Conservation (phyloP, 2,888 invertebrate species). For the Tyria jacobaeae region DNA sequence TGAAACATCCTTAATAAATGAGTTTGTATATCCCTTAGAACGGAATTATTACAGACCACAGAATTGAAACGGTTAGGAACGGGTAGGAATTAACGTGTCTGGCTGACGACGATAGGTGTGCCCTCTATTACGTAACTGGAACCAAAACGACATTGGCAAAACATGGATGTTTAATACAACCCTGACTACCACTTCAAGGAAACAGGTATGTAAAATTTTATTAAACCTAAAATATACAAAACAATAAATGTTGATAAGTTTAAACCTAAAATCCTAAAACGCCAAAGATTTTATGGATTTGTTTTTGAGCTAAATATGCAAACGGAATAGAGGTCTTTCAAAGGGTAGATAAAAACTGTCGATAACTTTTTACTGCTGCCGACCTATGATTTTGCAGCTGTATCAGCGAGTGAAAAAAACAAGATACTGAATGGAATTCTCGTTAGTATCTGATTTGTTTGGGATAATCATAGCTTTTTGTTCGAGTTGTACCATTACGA, state of each 20-base stretch:
- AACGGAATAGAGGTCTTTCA: constrained; percentile 17
- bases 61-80: not conserved
- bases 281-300: not conserved
- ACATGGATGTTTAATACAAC: too few relatives aligned
- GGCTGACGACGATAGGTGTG: too few relatives aligned
- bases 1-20: constrained; percentile 27
- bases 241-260: too few relatives aligned
- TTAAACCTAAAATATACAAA: too few relatives aligned
- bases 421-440: not conserved
- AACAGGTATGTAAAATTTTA: too few relatives aligned
- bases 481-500: not conserved
- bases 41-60: not conserved
- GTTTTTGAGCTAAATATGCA: constrained; percentile 9
- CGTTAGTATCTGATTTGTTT: not conserved
- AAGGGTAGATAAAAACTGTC: constrained; percentile 20
- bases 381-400: constrained; percentile 2
- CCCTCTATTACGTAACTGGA: too few relatives aligned
- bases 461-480: constrained; percentile 6
- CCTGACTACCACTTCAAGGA: too few relatives aligned
- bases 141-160: too few relatives aligned
- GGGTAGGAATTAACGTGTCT: too few relatives aligned
- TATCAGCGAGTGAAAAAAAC: not conserved
- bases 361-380: constrained; percentile 15
- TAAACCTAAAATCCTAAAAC: too few relatives aligned
- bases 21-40: constrained; percentile 10